Base-by-base conservation (phyloP, 37 sponge, comb jelly and placozoan species). In the Ephydatia muelleri region DNA sequence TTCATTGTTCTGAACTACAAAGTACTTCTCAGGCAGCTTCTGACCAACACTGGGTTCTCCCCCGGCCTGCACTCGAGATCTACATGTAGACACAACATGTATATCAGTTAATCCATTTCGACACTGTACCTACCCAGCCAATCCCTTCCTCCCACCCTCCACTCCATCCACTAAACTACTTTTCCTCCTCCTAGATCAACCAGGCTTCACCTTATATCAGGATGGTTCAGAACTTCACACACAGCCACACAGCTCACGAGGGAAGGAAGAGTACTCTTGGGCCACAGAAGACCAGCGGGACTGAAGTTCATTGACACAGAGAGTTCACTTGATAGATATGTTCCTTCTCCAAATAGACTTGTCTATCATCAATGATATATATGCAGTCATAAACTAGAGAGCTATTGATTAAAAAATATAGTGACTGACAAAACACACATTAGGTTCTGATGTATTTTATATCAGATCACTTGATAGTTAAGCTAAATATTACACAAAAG, bases 321-420 rank as follows among this genome's bases (percentile, higher is more conserved):
- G 33, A 96, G 73, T 26, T 96, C 95, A 43, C 85, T 84, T 29
- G 92, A 91, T 6, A 96, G 75, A 43, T 96, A 96, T 9, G 92
- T 96, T 5, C 97, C 97, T 38, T 90, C 90, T 4, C 97, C 97
- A 89, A 92, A 96, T 39, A 89, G 68, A 22, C 87, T 87, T 30
- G 74, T 87, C 94, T 92, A 77, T n/a, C 29, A 23, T 29, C 83
- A 70, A 0, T 13, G 12, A 43, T 6, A 43, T 43, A 11, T 57
- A 57, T 13, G 9, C 16, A 57, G 16, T 21, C 57, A 57, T 43
- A 43, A 43, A n/a, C n/a, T n/a, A n/a, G n/a, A n/a, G n/a, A n/a
- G n/a, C n/a, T n/a, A n/a, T n/a, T n/a, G n/a, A n/a, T n/a, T 43
- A 8, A 43, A 43, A 4, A 43, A 43, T 43, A 43, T 43, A 43